Conservation (phyloP, 2,888 invertebrate species). For the Cephus pygmeus region DNA sequence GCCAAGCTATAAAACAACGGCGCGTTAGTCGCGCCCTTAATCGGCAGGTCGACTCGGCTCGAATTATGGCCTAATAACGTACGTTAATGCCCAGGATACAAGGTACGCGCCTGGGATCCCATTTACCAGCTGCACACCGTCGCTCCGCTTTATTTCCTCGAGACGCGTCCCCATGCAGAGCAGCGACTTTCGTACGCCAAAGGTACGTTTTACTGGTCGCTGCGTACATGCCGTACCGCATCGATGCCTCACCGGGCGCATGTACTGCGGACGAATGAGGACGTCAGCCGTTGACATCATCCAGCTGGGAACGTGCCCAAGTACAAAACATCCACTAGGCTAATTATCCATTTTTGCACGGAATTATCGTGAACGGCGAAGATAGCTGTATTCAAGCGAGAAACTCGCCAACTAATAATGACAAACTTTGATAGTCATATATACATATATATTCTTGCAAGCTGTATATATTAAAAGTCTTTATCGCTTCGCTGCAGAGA, state of each 20-base stretch:
- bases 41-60: slow-evolving; percentile 32
- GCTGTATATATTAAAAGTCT: background rate
- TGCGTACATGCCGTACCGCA: background rate
- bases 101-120: background rate
- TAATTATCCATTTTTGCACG: slow-evolving; percentile 63
- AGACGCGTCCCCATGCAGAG: background rate
- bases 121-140: background rate
- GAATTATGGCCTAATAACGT: slow-evolving; percentile 34
- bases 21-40: slow-evolving; percentile 35
- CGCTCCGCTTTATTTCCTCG: background rate
- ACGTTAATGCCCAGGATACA: background rate
- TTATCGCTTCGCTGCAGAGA: background rate
- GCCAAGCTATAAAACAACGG: slow-evolving; percentile 40
- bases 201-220: background rate
- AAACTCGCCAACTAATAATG: background rate
- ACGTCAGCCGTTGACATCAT: slow-evolving; percentile 44
- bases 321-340: slow-evolving; percentile 50
- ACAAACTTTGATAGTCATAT: background rate
- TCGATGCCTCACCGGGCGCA: background rate
- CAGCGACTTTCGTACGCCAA: background rate
- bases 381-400: background rate
- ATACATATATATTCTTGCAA: background rate
- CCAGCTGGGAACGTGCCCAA: slow-evolving; percentile 53
- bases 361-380: slow-evolving; percentile 47
- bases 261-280: background rate